Evolutionary conservation across 92 coral and sea anemone species (phyloP), one percentile per base, ranked within the genome.

Genomic region (Parazoanthus swiftii): DNA sequence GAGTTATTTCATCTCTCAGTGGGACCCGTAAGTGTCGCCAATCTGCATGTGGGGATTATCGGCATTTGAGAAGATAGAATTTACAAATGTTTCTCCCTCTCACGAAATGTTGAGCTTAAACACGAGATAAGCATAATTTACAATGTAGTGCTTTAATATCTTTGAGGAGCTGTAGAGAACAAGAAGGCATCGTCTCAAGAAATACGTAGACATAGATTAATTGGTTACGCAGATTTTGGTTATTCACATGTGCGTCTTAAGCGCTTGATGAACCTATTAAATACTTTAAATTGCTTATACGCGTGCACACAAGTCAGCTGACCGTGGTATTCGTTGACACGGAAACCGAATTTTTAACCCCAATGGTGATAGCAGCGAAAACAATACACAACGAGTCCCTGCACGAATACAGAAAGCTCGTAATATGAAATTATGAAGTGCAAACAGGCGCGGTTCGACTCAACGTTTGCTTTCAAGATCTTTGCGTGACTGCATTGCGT

Each of bases 101-200:
- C 81, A 78, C 81, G 81, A 80, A 51, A 51, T 80, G 83, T 54
- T 80, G 54, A 80, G 25, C 15, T 80, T 35, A 80, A 29, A 29
- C 54, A 10, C 58, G 35, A 18, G 37, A 80, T 13, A 16, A 26
- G 25, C 4, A 4, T 51, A 79, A 54, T 54, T 21, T 25, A 79
- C 15, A 16, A 8, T 36, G 23, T 33, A 20, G 37, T 18, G 38
- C 15, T 77, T 77, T 63, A 23, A 63, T 20, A 63, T 63, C 70
- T 63, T 63, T 63, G 70, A 63, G 8, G 25, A 58, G 66, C 21
- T 63, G 70, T 63, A 9, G 70, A 63, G 16, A 4, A 63, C 70
- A 63, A 4, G 70, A 63, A 63, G 8, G 70, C 18, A 20, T 9
- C 15, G 1, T 63, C 25, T 63, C 26, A 20, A 63, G 70, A 63